Evolutionary conservation across 2,113 vertebrate species (phyloP), one percentile per base, ranked within the genome.

Genomic region (Pelecanus crispus): DNA sequence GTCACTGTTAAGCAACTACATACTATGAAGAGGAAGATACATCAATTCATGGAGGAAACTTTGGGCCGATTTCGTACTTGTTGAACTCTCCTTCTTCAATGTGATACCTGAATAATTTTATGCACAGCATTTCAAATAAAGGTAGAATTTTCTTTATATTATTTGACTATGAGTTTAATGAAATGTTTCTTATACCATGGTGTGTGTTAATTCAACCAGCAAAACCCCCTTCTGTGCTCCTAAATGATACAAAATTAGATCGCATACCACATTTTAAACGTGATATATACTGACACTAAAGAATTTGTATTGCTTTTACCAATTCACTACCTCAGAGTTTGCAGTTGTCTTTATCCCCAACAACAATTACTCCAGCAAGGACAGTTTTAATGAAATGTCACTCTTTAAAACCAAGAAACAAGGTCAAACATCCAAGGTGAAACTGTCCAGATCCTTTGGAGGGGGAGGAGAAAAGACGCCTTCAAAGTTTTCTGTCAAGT

Each of bases 61-160:
- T 95, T 8, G n/a, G 92, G 88, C 84, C 0, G 93, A 94, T 97
- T 97, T 98, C 95, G 94, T 93, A 94, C 89, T 90, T 22, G 6
- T 40, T 84, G 73, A 95, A 62, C 94, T 97, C 93, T 94, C 78
- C 96, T 95, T 97, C 95, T 96, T 90, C 90, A 59, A 1, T 50
- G 77, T 32, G 86, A 97, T 91, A 96, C 95, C 96, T 95, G 94
- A 91, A 96, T 95, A 96, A 97, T 97, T 98, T 98, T 95, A 97
- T 95, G 89, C 86, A 81, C 87, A 92, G 47, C 34, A 40, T 75
- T 97, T 89, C 94, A 96, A 96, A 96, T 90, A 91, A 95, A 97
- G 89, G 92, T 70, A 88, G 90, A 92, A 73, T 70, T 94, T 94
- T 91, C 73, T 93, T 95, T 86, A 86, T 93, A 44, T 87, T 95